These are phyloP conservation scores for Pygathrix nemaeus DNA, from an alignment of 2,113 vertebrate species.

Conservation along the genomic window DNA sequence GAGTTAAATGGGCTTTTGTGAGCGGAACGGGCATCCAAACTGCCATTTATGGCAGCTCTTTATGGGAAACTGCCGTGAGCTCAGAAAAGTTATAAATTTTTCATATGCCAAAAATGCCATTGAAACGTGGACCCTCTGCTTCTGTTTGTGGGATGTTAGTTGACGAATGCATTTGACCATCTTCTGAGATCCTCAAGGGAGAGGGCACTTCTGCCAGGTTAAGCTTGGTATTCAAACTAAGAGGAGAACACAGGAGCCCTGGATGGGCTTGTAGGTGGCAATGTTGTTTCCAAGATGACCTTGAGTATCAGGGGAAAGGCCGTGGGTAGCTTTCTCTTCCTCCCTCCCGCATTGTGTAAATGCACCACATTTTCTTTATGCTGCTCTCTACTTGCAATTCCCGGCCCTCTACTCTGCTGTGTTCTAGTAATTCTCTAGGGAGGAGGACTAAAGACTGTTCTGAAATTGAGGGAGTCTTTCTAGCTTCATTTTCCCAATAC, in stretches of 20 bases:
- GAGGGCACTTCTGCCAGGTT: too few relatives aligned
- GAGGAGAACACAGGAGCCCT: too few relatives aligned
- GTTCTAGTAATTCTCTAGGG: background rate
- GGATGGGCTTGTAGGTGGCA: background rate
- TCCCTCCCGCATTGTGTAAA: background rate
- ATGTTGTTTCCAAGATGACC: background rate
- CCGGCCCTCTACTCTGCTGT: background rate
- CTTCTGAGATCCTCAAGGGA: background rate
- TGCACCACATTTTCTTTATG: too few relatives aligned
- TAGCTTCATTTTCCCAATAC: background rate
- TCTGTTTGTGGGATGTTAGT: background rate
- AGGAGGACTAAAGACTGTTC: background rate
- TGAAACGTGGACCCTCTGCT: background rate
- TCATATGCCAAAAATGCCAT: background rate
- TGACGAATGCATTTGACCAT: too few relatives aligned
- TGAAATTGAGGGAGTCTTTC: background rate
- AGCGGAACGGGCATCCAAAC: background rate
- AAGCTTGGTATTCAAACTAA: background rate
- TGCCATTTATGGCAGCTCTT: background rate
- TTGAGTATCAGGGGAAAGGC: background rate
- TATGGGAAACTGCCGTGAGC: background rate
- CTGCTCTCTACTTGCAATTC: background rate
- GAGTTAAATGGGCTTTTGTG: slow-evolving; percentile 32
- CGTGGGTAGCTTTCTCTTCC: background rate
- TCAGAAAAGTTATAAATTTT: background rate